These are phyloP conservation scores for Aix galericulata DNA, from an alignment of 2,113 vertebrate species.

Conservation along the genomic window DNA sequence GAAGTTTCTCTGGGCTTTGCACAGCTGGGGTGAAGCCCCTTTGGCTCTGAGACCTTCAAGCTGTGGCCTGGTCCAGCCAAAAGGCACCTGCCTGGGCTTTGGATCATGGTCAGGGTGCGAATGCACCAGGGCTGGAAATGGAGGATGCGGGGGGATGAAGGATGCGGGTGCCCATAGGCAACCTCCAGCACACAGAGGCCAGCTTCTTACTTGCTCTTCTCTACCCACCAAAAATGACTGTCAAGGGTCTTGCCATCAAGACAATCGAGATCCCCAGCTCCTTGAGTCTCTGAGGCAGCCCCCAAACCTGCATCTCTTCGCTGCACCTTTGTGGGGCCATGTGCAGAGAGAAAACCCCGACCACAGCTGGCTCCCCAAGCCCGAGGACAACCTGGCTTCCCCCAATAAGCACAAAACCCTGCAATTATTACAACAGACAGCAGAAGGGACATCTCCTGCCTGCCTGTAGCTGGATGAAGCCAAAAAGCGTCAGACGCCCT, in stretches of 20 bases:
- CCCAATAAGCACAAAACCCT: not conserved
- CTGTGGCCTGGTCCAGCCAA: fast-evolving
- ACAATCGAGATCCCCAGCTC: not conserved
- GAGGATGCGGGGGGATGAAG: not conserved
- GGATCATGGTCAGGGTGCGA: fast-evolving
- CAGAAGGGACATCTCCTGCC: not conserved
- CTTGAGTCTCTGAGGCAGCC: fast-evolving
- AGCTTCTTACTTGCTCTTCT: not conserved
- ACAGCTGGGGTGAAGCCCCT: not conserved
- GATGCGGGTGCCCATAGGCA: not conserved
- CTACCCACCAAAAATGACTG: not conserved
- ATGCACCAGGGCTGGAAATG: fast-evolving
- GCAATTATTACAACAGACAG: not conserved
- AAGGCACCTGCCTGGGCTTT: not conserved
- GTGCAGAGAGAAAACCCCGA: not conserved
- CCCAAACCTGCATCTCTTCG: not conserved
- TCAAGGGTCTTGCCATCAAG: not conserved
- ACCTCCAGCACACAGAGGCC: not conserved
- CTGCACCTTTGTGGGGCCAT: not conserved
- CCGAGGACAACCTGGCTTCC: not conserved
- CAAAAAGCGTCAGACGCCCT: not conserved
- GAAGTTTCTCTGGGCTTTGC: not conserved
- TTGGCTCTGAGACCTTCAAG: not conserved
- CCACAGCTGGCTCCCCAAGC: not conserved
- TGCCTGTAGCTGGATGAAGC: not conserved